phyloP scores from a whole-genome alignment of 2,888 invertebrate species.

The Phragmatobia fuliginosa region DNA sequence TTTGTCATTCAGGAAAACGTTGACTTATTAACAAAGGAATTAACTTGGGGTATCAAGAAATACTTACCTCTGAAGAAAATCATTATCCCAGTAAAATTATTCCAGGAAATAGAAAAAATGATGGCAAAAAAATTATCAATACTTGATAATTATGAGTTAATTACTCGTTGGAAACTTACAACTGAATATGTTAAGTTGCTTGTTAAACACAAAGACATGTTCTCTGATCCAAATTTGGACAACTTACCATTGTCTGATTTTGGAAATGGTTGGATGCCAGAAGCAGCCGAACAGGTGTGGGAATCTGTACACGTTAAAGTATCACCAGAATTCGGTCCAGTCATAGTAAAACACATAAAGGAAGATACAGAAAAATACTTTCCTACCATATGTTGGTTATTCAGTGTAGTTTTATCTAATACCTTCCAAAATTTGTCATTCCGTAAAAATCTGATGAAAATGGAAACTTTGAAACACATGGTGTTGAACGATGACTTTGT shows the following conservation, averaged over 20 bases:
- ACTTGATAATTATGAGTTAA: constrained; percentile 48
- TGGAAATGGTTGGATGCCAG: constrained; percentile 1
- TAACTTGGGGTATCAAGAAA: constrained; percentile 23
- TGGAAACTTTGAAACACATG: constrained; percentile 39
- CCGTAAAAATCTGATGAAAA: constrained; percentile 1
- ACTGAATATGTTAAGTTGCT: constrained; percentile 46
- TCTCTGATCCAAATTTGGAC: constrained; percentile 21
- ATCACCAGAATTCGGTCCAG: constrained; percentile 38
- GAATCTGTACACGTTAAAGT: constrained; percentile 36
- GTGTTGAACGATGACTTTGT: constrained; percentile 30
- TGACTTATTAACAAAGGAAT: constrained; percentile 17
- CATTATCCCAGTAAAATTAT: constrained; percentile 53
- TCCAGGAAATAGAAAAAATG: constrained; percentile 47
- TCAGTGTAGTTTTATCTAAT: constrained; percentile 30
- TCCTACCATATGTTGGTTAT: constrained; percentile 38
- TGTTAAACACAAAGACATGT: constrained; percentile 33
- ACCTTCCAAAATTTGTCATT: constrained; percentile 18
- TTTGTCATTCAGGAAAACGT: constrained; percentile 34
- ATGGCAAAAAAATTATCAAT: constrained; percentile 47
- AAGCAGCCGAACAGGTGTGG: constrained; percentile 31
- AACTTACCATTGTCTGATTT: constrained; percentile 7
- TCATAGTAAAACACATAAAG: constrained; percentile 41
- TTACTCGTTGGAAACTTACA: constrained; percentile 55
- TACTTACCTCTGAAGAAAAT: constrained; percentile 47
- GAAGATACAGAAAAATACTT: constrained; percentile 41